Percentiles rank a stretch among this genome's conserved stretches.
Evolutionary conservation across 2,113 vertebrate species (phyloP).

Genomic region (Planiliza haematocheilus): DNA sequence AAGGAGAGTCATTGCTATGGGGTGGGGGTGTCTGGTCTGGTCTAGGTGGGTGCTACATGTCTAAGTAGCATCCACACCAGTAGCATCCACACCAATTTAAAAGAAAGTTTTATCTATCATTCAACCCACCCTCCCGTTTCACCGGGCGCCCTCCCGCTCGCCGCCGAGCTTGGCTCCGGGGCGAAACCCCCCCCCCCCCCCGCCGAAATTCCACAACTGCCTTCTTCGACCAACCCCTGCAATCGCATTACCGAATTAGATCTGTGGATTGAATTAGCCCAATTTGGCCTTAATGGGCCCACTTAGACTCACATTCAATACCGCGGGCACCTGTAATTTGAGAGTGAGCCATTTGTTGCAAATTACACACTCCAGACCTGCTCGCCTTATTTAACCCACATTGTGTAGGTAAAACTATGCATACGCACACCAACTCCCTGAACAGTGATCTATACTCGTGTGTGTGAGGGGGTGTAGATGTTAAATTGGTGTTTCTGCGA

Average conservation of each 20-base stretch:
- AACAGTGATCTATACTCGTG: conserved; percentile 17
- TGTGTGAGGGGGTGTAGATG: conserved; percentile 28
- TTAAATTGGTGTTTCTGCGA: conserved; percentile 50
- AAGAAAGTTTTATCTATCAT: too few species aligned
- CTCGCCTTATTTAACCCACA: conserved; percentile 51
- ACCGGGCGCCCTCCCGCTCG: not conserved
- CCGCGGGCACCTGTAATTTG: conserved; percentile 71
- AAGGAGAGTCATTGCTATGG: too few species aligned
- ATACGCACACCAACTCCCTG: not conserved
- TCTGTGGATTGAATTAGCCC: conserved; percentile 73
- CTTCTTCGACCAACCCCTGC: conserved; percentile 36
- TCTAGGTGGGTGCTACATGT: too few species aligned
- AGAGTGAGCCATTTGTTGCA: conserved; percentile 61
- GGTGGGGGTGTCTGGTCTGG: too few species aligned
- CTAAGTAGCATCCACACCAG: too few species aligned
- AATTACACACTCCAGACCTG: conserved; percentile 61
- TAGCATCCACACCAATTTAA: too few species aligned
- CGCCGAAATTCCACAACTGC: conserved; percentile 34
- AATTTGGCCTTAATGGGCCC: conserved; percentile 72
- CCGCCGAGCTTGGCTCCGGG: not conserved
- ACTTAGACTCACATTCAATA: conserved; percentile 63
- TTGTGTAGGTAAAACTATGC: conserved; percentile 29
- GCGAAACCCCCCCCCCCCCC: too few species aligned
- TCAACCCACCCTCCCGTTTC: not conserved
- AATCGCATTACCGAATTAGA: conserved; percentile 64